These are phyloP conservation scores for Epinephelus fuscoguttatus DNA, from an alignment of 2,113 vertebrate genomes.

Conservation along the genomic window DNA sequence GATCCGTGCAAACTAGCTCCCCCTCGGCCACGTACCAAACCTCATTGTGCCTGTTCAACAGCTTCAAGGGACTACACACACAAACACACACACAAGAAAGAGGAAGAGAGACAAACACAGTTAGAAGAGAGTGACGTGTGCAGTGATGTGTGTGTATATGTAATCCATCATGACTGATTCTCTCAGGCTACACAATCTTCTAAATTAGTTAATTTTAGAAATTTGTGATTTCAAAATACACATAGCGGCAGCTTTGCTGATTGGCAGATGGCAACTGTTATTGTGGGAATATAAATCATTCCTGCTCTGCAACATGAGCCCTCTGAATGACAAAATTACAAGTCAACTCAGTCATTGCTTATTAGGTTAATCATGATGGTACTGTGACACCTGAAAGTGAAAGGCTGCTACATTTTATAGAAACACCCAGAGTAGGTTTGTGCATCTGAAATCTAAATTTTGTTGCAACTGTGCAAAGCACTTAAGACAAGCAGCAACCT, in stretches of 20 bases:
- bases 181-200: too few relatives aligned
- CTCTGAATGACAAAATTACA: neutral
- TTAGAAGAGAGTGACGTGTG: neutral
- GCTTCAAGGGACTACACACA: constrained; percentile 82
- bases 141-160: too few relatives aligned
- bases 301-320: neutral
- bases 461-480: too few relatives aligned
- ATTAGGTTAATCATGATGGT: neutral
- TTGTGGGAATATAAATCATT: neutral
- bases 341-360: neutral
- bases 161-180: too few relatives aligned
- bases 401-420: neutral
- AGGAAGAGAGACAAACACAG: constrained; percentile 7
- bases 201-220: neutral
- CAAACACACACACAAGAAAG: constrained; percentile 44
- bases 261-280: neutral
- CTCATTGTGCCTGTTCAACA: constrained; percentile 86
- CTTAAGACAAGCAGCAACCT: too few relatives aligned
- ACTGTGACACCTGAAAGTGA: too few relatives aligned
- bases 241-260: neutral
- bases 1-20: constrained; percentile 73
- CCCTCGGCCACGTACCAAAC: constrained; percentile 85
- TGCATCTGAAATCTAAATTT: neutral
- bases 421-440: neutral
- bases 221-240: neutral